phyloP scores from a whole-genome alignment of 2,797 vertebrate species.

The Corythornis leucogaster region DNA sequence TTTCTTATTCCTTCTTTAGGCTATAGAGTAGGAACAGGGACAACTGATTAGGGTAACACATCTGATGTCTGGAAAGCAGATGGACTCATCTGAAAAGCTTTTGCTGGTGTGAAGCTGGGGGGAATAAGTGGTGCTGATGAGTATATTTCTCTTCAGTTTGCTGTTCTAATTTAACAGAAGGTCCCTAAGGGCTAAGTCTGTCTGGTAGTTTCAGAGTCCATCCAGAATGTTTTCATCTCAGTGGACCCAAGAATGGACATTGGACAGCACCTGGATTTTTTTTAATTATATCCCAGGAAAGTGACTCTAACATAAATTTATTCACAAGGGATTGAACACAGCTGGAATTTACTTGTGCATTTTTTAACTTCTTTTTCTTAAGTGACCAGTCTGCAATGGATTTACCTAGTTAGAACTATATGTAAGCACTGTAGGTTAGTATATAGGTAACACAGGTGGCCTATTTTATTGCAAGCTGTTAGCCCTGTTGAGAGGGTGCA shows the following conservation, averaged over 20 bases:
- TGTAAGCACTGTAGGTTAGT: background rate
- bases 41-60: background rate
- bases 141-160: constrained; percentile 25
- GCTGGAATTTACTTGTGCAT: background rate
- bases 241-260: background rate
- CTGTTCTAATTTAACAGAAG: background rate
- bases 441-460: constrained; percentile 26
- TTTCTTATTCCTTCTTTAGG: background rate
- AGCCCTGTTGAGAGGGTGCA: constrained; percentile 32
- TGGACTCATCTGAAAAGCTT: background rate
- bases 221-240: background rate
- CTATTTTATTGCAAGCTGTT: constrained; percentile 55
- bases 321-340: background rate
- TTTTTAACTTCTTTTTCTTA: background rate
- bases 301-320: background rate
- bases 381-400: background rate
- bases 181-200: background rate
- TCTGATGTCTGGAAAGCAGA: background rate
- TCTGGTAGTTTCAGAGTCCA: background rate
- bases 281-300: background rate
- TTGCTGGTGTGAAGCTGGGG: background rate
- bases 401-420: constrained; percentile 14
- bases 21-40: background rate
- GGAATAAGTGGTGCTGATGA: background rate
- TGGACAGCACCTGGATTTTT: background rate